These are phyloP conservation scores for Archips crataeganus DNA, from an alignment of 2,888 invertebrate genomes.

Conservation along the genomic window DNA sequence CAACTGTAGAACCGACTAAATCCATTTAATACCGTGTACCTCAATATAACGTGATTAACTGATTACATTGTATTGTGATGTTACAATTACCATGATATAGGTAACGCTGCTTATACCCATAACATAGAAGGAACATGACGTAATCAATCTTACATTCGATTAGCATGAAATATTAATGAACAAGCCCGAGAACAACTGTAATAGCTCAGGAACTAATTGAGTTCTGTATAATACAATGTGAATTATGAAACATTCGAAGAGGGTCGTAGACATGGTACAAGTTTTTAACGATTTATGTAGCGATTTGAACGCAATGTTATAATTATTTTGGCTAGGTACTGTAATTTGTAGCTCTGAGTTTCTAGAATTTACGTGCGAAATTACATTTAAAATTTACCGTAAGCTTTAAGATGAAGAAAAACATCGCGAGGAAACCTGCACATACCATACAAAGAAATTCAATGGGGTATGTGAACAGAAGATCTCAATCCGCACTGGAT, in stretches of 20 bases:
- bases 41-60: constrained; percentile 15
- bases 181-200: constrained; percentile 47
- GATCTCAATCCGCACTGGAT: background rate
- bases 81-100: constrained; percentile 34
- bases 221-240: constrained; percentile 44
- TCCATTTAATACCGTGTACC: constrained; percentile 19
- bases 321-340: background rate
- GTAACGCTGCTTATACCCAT: constrained; percentile 34
- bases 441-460: no score
- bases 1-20: constrained; percentile 19
- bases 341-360: background rate
- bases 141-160: constrained; percentile 53
- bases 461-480: no score
- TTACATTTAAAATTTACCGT: no score
- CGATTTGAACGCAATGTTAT: background rate
- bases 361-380: no score
- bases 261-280: background rate
- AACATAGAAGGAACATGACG: constrained; percentile 46
- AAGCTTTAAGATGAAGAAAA: no score
- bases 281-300: constrained; percentile 26
- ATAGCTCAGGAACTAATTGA: constrained; percentile 53
- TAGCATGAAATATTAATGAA: constrained; percentile 52
- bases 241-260: constrained; percentile 19
- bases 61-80: constrained; percentile 16
- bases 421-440: no score